phyloP scores from a whole-genome alignment of 1,140 invertebrate species.

The Luehdorfia chinensis region DNA sequence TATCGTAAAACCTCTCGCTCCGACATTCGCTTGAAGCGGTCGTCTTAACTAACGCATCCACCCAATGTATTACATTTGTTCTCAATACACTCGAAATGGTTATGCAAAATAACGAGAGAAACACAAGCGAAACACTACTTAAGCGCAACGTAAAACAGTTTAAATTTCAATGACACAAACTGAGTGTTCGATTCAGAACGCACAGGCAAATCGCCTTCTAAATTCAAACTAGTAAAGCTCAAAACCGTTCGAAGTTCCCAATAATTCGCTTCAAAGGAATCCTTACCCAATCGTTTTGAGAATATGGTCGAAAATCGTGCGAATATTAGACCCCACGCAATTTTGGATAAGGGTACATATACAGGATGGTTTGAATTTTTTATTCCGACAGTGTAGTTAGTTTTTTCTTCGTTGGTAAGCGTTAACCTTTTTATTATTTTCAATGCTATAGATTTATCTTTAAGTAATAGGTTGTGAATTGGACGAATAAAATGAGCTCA shows the following conservation, averaged over 20 bases:
- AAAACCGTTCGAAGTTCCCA: neutral
- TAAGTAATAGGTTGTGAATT: too few species aligned
- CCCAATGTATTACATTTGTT: constrained; percentile 13
- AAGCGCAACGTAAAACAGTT: neutral
- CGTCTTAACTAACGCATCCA: constrained; percentile 8
- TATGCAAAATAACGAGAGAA: neutral
- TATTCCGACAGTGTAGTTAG: constrained; percentile 21
- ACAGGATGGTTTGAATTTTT: constrained; percentile 28
- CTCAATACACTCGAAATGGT: constrained; percentile 7
- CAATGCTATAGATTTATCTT: too few species aligned
- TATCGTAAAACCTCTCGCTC: too few species aligned
- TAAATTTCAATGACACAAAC: constrained; percentile 2
- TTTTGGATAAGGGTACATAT: constrained; percentile 18
- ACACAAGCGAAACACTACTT: neutral
- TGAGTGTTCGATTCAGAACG: neutral
- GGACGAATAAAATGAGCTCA: too few species aligned
- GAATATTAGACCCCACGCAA: constrained; percentile 7
- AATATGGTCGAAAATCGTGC: constrained; percentile 12
- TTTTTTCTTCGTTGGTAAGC: constrained; percentile 16
- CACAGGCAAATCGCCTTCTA: neutral
- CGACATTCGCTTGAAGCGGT: neutral
- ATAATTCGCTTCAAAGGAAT: constrained; percentile 16
- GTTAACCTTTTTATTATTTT: constrained; percentile 16
- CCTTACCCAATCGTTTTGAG: constrained; percentile 14
- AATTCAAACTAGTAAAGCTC: constrained; percentile 1